Percentiles rank a stretch among this genome's conserved stretches.
Conservation (phyloP, 2,888 invertebrate genomes). For the Leptinotarsa rubiginosa region DNA sequence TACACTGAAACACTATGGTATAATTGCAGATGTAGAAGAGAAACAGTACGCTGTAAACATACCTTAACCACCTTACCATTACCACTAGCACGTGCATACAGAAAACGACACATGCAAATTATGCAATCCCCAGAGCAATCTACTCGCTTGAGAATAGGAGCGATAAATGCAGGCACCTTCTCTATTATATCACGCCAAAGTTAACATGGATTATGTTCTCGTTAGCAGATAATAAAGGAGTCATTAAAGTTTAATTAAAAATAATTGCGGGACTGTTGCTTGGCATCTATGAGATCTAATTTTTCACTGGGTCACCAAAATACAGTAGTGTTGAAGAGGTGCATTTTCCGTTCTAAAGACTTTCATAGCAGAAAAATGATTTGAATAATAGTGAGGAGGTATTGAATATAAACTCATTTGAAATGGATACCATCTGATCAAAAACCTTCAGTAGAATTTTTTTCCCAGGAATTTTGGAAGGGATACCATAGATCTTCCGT, state of each 20-base stretch:
- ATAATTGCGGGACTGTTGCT: background rate
- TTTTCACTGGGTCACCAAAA: too few species aligned
- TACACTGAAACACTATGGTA: too few species aligned
- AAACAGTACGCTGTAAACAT: background rate
- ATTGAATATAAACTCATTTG: too few species aligned
- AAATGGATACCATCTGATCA: too few species aligned
- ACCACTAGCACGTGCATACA: background rate
- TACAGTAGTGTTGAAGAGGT: too few species aligned
- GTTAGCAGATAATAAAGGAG: background rate
- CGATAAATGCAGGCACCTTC: background rate
- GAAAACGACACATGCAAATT: slow-evolving; percentile 15
- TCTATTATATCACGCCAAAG: background rate
- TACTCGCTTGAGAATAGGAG: background rate
- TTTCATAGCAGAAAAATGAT: too few species aligned
- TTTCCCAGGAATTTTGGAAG: too few species aligned
- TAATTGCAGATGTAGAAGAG: too few species aligned
- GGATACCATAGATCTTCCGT: too few species aligned
- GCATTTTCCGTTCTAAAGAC: too few species aligned
- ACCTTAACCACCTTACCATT: background rate
- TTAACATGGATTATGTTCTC: background rate
- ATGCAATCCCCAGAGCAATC: slow-evolving; percentile 8
- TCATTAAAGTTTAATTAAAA: background rate
- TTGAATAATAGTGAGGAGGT: too few species aligned
- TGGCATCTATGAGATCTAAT: background rate
- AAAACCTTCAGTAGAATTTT: too few species aligned